Conservation (phyloP, 2,113 vertebrate genomes). For the Melanocharis versteri region DNA sequence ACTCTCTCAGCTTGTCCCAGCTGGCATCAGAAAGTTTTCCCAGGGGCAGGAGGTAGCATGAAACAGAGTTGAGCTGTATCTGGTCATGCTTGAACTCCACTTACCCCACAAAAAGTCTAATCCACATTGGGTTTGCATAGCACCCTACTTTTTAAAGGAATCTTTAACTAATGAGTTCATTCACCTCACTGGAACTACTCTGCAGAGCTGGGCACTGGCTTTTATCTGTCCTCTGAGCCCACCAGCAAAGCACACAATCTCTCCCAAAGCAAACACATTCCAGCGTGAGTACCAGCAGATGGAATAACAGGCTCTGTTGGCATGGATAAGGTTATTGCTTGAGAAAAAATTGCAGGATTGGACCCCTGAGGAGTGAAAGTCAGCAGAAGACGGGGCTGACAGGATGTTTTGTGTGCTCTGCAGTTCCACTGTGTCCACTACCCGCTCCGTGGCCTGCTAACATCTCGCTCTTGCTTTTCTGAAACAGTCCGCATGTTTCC, state of each 20-base stretch:
- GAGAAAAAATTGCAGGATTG: not conserved
- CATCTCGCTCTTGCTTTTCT: not conserved
- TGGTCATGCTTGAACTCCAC: not conserved
- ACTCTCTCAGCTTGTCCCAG: not conserved
- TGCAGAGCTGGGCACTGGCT: not conserved
- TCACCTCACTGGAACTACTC: not conserved
- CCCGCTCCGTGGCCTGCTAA: not conserved
- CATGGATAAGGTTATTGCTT: constrained; percentile 10
- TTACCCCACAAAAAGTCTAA: not conserved
- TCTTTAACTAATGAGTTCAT: constrained; percentile 5
- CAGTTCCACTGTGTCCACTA: not conserved
- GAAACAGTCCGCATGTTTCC: constrained; percentile 38
- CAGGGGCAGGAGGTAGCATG: not conserved
- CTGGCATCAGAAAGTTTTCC: not conserved
- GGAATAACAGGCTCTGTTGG: constrained; percentile 34
- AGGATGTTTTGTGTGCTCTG: not conserved
- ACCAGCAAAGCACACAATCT: not conserved
- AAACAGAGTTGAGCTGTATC: not conserved
- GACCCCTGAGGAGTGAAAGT: not conserved
- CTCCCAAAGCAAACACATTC: constrained; percentile 45
- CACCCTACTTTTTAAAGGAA: not conserved
- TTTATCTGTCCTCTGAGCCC: constrained; percentile 7
- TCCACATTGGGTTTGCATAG: not conserved
- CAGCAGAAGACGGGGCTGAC: not conserved
- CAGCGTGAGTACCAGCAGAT: constrained; percentile 5